Conservation (phyloP, 2,888 invertebrate species). For the Heliothis peltigera region DNA sequence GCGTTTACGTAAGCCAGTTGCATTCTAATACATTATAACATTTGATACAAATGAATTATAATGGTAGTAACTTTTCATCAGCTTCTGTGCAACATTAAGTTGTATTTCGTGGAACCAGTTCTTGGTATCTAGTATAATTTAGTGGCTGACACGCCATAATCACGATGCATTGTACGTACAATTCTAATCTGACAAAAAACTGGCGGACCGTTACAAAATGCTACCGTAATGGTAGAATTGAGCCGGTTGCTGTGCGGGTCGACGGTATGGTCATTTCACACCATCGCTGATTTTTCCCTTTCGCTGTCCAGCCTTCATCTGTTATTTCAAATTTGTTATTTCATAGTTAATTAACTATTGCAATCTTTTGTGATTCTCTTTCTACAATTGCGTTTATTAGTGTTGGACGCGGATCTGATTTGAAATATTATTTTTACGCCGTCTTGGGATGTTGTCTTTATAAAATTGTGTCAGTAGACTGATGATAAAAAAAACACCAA, state of each 20-base stretch:
- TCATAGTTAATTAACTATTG: conserved; percentile 42
- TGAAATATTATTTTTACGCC: conserved; percentile 6
- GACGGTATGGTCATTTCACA: conserved; percentile 52
- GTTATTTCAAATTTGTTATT: conserved; percentile 39
- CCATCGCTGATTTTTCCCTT: conserved; percentile 34
- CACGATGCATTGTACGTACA: conserved; percentile 72
- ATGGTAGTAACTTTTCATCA: conserved; percentile 57
- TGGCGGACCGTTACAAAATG: conserved; percentile 66
- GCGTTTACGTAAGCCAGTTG: conserved; percentile 68
- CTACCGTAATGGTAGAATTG: conserved; percentile 64
- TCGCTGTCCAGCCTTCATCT: conserved; percentile 42
- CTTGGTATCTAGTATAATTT: conserved; percentile 67
- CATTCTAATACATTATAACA: conserved; percentile 69
- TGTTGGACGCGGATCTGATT: conserved; percentile 17
- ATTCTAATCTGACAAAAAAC: conserved; percentile 71
- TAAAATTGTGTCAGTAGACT: conserved; percentile 4
- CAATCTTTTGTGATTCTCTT: conserved; percentile 31
- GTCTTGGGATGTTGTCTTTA: not conserved
- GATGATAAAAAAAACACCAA: conserved; percentile 22
- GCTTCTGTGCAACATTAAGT: conserved; percentile 53
- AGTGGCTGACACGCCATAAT: conserved; percentile 71
- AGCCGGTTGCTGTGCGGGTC: conserved; percentile 39
- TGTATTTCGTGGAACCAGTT: conserved; percentile 52
- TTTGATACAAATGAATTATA: conserved; percentile 65
- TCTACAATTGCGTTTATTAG: conserved; percentile 25